phyloP scores from a whole-genome alignment of 2,888 invertebrate genomes.

The Eilema depressum region DNA sequence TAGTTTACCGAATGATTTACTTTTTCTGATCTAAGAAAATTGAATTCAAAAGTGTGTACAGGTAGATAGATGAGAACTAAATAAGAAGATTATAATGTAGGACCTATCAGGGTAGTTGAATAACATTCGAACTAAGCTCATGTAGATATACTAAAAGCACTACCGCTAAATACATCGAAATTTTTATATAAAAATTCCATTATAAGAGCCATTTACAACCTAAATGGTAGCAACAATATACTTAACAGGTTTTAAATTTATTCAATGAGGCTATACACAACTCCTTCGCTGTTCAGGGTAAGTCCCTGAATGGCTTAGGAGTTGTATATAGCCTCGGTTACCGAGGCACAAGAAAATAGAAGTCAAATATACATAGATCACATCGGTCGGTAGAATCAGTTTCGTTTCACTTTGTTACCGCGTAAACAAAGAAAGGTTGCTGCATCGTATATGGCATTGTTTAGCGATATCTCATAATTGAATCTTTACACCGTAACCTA shows the following conservation, averaged over 20 bases:
- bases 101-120: not conserved
- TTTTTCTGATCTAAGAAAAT: no score
- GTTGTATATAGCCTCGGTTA: conserved; percentile 50
- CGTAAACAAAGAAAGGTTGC: conserved; percentile 77
- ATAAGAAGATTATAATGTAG: not conserved
- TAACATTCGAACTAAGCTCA: not conserved
- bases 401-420: conserved; percentile 66
- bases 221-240: conserved; percentile 24
- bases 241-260: conserved; percentile 36
- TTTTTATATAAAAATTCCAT: conserved; percentile 20
- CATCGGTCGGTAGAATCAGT: conserved; percentile 65
- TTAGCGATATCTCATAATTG: conserved; percentile 78
- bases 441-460: conserved; percentile 76
- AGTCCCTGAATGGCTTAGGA: conserved; percentile 32
- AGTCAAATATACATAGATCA: conserved; percentile 51
- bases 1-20: not conserved
- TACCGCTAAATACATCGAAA: not conserved
- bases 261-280: conserved; percentile 9
- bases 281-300: no score
- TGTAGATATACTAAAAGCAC: not conserved
- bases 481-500: conserved; percentile 77
- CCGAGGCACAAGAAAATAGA: conserved; percentile 59
- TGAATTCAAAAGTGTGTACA: not conserved
- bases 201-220: conserved; percentile 24
- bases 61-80: not conserved